Percentiles rank a stretch among this genome's conserved stretches.
Conservation (phyloP, 1,140 invertebrate species). For the Lepidurus couesii region DNA sequence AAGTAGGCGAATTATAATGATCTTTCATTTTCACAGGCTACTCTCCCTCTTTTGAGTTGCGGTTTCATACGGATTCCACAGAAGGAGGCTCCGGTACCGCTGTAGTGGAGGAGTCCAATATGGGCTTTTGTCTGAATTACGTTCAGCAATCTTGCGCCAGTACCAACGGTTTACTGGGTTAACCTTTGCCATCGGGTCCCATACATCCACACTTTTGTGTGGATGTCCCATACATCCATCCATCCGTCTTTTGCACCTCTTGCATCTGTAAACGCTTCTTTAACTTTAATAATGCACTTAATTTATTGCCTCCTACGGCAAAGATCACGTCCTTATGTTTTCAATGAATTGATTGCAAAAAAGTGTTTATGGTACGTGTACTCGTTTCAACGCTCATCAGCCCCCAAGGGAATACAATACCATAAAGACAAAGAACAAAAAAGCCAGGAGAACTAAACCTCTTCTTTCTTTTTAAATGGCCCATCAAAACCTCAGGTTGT, state of each 20-base stretch:
- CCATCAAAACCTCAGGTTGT: not conserved
- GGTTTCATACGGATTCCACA: slow-evolving; percentile 28
- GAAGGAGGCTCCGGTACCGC: slow-evolving; percentile 14
- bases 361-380: not conserved
- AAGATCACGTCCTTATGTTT: not conserved
- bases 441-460: slow-evolving; percentile 14
- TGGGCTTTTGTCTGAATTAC: slow-evolving; percentile 29
- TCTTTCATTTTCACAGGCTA: slow-evolving; percentile 23
- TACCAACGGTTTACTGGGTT: not conserved
- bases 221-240: not conserved
- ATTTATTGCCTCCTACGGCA: too few relatives aligned
- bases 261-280: too few relatives aligned
- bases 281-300: too few relatives aligned
- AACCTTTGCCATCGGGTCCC: not conserved
- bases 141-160: not conserved
- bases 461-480: not conserved
- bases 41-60: slow-evolving; percentile 13
- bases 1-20: not conserved
- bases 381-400: not conserved
- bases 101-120: slow-evolving; percentile 1
- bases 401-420: not conserved
- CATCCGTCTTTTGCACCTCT: too few relatives aligned
- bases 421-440: not conserved
- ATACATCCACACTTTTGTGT: not conserved
- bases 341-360: not conserved